Evolutionary conservation across 2,888 invertebrate genomes (phyloP).

Genomic region (Cyclophora albipunctata): DNA sequence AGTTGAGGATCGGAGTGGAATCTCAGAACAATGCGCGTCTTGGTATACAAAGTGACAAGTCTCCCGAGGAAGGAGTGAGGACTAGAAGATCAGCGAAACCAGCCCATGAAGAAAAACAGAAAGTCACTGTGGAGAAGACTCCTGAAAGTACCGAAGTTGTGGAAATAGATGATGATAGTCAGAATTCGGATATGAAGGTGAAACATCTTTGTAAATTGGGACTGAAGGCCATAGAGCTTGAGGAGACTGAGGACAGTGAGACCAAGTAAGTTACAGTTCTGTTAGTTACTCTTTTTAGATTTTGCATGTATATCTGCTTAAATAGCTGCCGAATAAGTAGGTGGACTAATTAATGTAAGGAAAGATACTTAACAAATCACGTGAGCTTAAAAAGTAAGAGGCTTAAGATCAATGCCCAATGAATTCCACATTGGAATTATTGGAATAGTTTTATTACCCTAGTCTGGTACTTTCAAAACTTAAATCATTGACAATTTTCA

Average conservation of each 20-base stretch:
- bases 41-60: conserved; percentile 51
- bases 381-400: too few species aligned
- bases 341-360: too few species aligned
- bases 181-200: conserved; percentile 71
- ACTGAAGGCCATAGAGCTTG: conserved; percentile 52
- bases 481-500: too few species aligned
- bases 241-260: conserved; percentile 40
- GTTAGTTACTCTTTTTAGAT: background rate
- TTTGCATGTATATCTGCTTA: background rate
- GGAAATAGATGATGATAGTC: conserved; percentile 35
- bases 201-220: conserved; percentile 76
- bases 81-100: conserved; percentile 49
- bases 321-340: too few species aligned
- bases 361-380: too few species aligned
- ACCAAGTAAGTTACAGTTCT: conserved; percentile 5
- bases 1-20: conserved; percentile 74
- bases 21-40: conserved; percentile 74
- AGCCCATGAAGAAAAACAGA: conserved; percentile 15
- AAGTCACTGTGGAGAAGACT: conserved; percentile 13
- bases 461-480: too few species aligned
- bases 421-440: too few species aligned
- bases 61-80: conserved; percentile 51
- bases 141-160: conserved; percentile 19
- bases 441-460: too few species aligned
- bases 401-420: too few species aligned